phyloP scores from a whole-genome alignment of 2,113 vertebrate genomes.

The Saguinus imperator region DNA sequence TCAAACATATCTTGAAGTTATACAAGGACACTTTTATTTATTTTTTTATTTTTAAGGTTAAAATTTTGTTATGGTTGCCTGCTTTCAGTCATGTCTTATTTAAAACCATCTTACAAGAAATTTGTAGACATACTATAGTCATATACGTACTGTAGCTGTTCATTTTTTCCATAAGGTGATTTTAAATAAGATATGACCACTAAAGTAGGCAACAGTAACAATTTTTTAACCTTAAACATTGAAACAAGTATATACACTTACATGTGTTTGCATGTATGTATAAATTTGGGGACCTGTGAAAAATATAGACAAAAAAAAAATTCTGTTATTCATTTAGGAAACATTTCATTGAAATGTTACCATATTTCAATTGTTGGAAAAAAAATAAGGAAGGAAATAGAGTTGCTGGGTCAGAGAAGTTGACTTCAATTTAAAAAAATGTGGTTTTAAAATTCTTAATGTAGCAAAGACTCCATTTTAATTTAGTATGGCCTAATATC shows the following conservation, averaged over 20 bases:
- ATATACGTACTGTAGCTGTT: neutral
- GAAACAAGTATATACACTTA: no score
- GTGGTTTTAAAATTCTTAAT: neutral
- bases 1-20: conserved; percentile 81
- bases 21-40: conserved; percentile 76
- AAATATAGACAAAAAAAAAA: neutral
- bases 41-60: conserved; percentile 65
- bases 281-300: neutral
- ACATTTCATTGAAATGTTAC: conserved; percentile 3
- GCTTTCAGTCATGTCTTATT: conserved; percentile 32
- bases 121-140: neutral
- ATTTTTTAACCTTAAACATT: neutral
- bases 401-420: neutral
- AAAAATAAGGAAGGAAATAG: neutral
- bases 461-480: neutral
- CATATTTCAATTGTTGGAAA: neutral
- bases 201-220: neutral
- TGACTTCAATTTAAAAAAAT: neutral
- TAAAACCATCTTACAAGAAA: neutral
- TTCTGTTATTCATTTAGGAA: neutral
- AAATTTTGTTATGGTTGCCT: conserved; percentile 49
- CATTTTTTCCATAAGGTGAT: neutral
- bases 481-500: neutral
- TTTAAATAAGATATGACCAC: neutral
- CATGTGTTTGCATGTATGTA: neutral